Base-by-base conservation (phyloP, 1,140 invertebrate genomes). In the Phortica variegata region DNA sequence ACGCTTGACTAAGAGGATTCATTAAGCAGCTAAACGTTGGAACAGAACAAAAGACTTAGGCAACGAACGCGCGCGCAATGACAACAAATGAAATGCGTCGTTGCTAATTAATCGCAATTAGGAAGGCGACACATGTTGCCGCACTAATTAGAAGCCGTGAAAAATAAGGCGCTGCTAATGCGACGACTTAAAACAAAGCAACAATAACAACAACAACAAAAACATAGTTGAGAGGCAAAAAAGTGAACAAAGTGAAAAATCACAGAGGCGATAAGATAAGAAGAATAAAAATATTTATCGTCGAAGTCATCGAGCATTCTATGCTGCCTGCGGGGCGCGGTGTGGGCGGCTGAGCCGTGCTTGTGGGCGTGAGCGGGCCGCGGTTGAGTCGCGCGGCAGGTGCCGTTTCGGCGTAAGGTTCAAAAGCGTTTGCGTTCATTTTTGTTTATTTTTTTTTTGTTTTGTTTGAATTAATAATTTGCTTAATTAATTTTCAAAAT, bases 71-170 rank as follows among this genome's bases (percentile, higher is more conserved):
- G n/a, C n/a, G n/a, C n/a, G n/a, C n/a, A n/a, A n/a, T n/a, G n/a
- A n/a, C n/a, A n/a, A n/a, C n/a, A n/a, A n/a, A n/a, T n/a, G n/a
- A n/a, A n/a, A n/a, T n/a, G n/a, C n/a, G 55, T 52, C 45, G 48
- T 38, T 47, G 29, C 40, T 50, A 61, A 56, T 56, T 52, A 56
- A 43, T 45, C 51, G 40, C 46, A 59, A 60, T 59, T 54, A 50
- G 58, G 48, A 50, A 63, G 68, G 49, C 52, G 36, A 49, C 43
- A 52, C 50, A 45, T 43, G 33, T 42, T 48, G 33, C n/a, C 16
- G 29, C 29, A 56, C 52, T 63, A 66, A 66, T 66, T 68, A 60
- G 49, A 37, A 63, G 63, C 63, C 47, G 62, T 56, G 56, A 68
- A 63, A 56, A 49, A 52, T 46, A 52, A 26, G 23, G 23, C 23